Percentiles rank a stretch among this genome's conserved stretches.
phyloP scores from a whole-genome alignment of 1,140 invertebrate species.

The Tetramorium parvispinum region DNA sequence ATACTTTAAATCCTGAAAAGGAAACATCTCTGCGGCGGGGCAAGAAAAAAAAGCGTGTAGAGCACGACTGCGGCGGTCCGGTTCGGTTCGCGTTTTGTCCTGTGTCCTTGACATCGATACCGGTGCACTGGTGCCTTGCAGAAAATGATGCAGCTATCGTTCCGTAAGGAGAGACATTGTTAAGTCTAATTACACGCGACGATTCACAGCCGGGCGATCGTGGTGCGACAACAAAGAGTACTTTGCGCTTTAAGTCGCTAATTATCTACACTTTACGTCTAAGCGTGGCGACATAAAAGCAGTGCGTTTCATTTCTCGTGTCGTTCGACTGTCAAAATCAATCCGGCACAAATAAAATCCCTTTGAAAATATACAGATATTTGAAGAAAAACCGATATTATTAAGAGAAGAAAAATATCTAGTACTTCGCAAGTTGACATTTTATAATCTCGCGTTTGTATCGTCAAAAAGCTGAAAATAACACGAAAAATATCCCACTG shows the following conservation, averaged over 20 bases:
- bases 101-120: constrained; percentile 73
- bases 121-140: constrained; percentile 30
- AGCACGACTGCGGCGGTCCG: constrained; percentile 38
- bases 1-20: constrained; percentile 71
- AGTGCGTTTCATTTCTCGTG: background rate
- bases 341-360: background rate
- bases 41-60: constrained; percentile 41
- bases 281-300: background rate
- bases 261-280: constrained; percentile 1
- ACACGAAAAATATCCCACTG: background rate
- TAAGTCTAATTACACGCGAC: constrained; percentile 42
- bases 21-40: constrained; percentile 56
- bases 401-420: background rate
- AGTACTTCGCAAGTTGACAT: background rate
- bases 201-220: constrained; percentile 11
- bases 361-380: background rate
- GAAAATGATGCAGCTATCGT: constrained; percentile 58
- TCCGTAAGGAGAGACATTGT: constrained; percentile 61
- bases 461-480: background rate
- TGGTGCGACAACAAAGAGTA: background rate
- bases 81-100: constrained; percentile 50
- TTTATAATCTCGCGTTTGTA: background rate
- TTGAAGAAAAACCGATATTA: background rate
- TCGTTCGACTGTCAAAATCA: background rate
- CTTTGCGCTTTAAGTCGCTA: background rate